Evolutionary conservation across 2,888 invertebrate species (phyloP), one percentile per base, ranked within the genome.

Genomic region (Coleophora deauratella): DNA sequence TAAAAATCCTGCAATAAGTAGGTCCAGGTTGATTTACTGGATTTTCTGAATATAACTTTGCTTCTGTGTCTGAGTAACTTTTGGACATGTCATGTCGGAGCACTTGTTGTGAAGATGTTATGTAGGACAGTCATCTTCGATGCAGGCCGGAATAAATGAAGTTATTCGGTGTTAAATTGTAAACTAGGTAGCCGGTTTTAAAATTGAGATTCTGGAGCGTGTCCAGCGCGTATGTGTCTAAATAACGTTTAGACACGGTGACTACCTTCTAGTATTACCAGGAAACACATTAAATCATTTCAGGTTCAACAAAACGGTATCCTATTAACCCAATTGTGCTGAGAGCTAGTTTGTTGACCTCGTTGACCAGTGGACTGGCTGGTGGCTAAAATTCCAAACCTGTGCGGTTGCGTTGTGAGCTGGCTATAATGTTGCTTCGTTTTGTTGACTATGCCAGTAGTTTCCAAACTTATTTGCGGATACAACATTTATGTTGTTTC

Each of bases 301-400:
- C 58, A 61, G 59, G 57, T 56, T 59, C 51, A 61, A 54, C 47
- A 55, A 49, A 51, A 48, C 48, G 46, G 42, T 45, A 11, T 33
- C 55, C 59, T 55, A 61, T 54, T 65, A 59, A 68, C 69, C 67
- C 51, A 62, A 59, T 63, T 62, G 55, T 56, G 57, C 58, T 47
- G 55, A 52, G 51, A 61, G 58, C 68, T 62, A 66, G 72, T 73
- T 73, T 69, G 65, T 61, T 66, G 72, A 71, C 73, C 73, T 65
- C 63, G 64, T 62, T 73, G 64, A 64, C 62, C 70, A 66, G 59
- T 58, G 65, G 66, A 64, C 64, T 64, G 67, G 50, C 42, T 45
- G 21, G 46, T 44, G 51, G 59, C 58, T 59, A 54, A 54, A 59
- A 57, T 52, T 64, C 62, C 63, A 63, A 65, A 62, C 61, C 49